Conservation (phyloP, 2,888 invertebrate species). For the Lordiphosa fenestrarum region DNA sequence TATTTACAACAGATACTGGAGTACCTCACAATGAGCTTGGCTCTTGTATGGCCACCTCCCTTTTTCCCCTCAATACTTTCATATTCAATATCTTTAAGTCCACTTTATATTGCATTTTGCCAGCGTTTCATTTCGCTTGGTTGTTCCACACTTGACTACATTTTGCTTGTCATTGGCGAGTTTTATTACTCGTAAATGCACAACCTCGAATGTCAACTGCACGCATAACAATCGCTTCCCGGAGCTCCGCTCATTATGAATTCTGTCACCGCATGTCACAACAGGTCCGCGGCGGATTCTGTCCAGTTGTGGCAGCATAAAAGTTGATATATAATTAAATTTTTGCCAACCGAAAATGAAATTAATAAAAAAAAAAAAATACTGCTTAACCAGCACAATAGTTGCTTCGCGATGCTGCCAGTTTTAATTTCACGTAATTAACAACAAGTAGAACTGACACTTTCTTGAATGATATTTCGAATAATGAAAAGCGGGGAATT, state of each 20-base stretch:
- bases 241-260: conserved; percentile 28
- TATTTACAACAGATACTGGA: no score
- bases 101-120: no score
- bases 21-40: no score
- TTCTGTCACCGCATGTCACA: conserved; percentile 30
- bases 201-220: conserved; percentile 28
- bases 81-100: no score
- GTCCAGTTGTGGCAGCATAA: conserved; percentile 13
- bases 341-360: conserved; percentile 19
- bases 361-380: conserved; percentile 11
- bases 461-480: conserved; percentile 35
- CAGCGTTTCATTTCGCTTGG: no score
- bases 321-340: conserved; percentile 36
- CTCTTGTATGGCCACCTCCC: no score
- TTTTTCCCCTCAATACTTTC: no score
- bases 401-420: conserved; percentile 16
- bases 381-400: conserved; percentile 22
- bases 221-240: conserved; percentile 1
- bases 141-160: not conserved
- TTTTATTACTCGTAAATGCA: conserved; percentile 31
- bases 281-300: conserved; percentile 14
- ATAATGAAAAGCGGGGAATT: conserved; percentile 24
- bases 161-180: conserved; percentile 13
- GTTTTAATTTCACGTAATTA: conserved; percentile 44
- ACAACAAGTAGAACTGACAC: conserved; percentile 27